Percentiles rank a stretch among this genome's conserved stretches.
Evolutionary conservation across 2,797 vertebrate genomes (phyloP).

Genomic region (Coccyzus lansbergi): DNA sequence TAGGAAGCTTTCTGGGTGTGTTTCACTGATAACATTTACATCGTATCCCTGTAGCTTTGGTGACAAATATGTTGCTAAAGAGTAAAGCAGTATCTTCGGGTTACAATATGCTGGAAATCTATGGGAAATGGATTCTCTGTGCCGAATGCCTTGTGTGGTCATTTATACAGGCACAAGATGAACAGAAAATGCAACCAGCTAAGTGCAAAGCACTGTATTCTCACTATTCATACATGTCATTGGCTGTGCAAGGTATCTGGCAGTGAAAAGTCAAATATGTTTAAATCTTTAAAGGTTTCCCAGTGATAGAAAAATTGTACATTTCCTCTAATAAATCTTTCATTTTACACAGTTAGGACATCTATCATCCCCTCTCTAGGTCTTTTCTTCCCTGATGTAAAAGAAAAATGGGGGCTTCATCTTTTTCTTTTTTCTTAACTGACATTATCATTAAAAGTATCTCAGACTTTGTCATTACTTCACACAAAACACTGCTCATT

Average conservation of each 20-base stretch:
- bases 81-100: constrained; percentile 5
- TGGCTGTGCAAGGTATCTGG: not conserved
- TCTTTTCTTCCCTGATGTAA: constrained; percentile 17
- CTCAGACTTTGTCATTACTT: not conserved
- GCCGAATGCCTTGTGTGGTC: not conserved
- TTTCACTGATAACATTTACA: constrained; percentile 5
- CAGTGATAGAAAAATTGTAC: not conserved
- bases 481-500: not conserved
- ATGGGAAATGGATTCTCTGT: constrained; percentile 3
- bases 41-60: not conserved
- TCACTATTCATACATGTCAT: not conserved
- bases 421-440: not conserved
- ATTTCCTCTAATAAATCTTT: not conserved
- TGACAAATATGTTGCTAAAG: constrained; percentile 28
- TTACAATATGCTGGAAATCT: not conserved
- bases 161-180: not conserved
- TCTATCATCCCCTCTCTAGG: not conserved
- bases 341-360: constrained; percentile 7
- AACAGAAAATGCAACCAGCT: constrained; percentile 1
- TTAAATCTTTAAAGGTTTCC: constrained; percentile 33
- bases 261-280: constrained; percentile 17
- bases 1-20: constrained; percentile 39
- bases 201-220: not conserved
- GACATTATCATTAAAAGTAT: constrained; percentile 1
- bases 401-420: not conserved